phyloP scores from a whole-genome alignment of 2,888 invertebrate genomes.

The Zaprionus obscuricornis region DNA sequence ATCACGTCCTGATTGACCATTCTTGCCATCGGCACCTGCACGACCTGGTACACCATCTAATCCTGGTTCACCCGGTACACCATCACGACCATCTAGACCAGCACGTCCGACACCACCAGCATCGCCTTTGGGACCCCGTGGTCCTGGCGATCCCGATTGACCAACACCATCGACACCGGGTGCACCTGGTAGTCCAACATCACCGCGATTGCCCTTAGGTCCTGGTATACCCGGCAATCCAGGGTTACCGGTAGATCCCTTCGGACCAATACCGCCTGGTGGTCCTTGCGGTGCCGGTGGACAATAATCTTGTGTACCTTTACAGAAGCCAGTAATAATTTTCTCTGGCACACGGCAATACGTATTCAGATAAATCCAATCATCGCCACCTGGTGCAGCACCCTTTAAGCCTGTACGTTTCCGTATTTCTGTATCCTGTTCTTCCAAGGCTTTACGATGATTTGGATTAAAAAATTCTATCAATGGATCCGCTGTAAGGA shows the following conservation, averaged over 20 bases:
- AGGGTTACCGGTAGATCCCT: conserved; percentile 85
- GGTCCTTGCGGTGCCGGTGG: conserved; percentile 88
- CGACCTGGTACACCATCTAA: conserved; percentile 91
- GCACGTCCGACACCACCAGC: conserved; percentile 88
- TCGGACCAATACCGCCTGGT: conserved; percentile 86
- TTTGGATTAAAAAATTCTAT: conserved; percentile 91
- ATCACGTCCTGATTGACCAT: conserved; percentile 88
- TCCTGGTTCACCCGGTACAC: conserved; percentile 95
- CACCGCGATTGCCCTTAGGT: conserved; percentile 88
- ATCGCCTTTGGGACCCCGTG: conserved; percentile 82
- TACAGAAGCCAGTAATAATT: conserved; percentile 93
- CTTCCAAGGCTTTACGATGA: conserved; percentile 87
- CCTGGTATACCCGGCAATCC: conserved; percentile 87
- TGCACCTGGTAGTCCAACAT: conserved; percentile 87
- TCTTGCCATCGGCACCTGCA: conserved; percentile 92
- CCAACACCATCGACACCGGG: conserved; percentile 85
- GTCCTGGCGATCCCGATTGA: conserved; percentile 74
- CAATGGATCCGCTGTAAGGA: conserved; percentile 84
- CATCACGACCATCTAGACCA: conserved; percentile 93
- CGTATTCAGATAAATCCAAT: conserved; percentile 94
- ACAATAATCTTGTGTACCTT: conserved; percentile 92
- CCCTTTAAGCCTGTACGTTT: conserved; percentile 87
- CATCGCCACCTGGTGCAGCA: conserved; percentile 89
- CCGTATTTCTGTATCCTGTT: conserved; percentile 87
- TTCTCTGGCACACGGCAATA: conserved; percentile 93